Conservation (phyloP, 2,113 vertebrate species). For the Colius striatus region DNA sequence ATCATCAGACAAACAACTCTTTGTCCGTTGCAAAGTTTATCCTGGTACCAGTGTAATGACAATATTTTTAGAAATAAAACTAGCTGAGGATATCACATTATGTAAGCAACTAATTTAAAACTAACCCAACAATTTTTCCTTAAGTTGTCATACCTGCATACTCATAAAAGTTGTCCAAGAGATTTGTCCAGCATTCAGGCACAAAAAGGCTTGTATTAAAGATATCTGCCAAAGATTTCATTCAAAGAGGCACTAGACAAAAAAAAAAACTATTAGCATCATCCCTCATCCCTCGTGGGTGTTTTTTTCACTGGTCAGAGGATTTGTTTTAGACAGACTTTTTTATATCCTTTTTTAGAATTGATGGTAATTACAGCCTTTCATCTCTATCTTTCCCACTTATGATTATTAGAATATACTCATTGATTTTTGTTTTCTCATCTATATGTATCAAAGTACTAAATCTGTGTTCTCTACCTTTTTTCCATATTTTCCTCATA, state of each 20-base stretch:
- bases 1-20: background rate
- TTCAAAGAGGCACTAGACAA: background rate
- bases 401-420: background rate
- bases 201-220: background rate
- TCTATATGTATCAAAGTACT: background rate
- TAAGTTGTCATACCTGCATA: background rate
- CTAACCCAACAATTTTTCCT: background rate
- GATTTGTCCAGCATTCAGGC: background rate
- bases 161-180: background rate
- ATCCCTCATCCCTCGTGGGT: background rate
- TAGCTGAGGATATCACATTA: background rate
- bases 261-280: too few species aligned
- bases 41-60: background rate
- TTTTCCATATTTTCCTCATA: background rate
- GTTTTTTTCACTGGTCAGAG: background rate
- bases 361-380: background rate
- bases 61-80: background rate
- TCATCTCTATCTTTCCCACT: background rate
- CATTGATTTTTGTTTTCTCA: background rate
- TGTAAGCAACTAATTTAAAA: background rate
- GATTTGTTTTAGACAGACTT: background rate
- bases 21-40: background rate
- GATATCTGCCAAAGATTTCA: background rate
- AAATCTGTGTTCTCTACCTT: background rate
- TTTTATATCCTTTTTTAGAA: background rate